These are phyloP conservation scores for Gobio gobio DNA, from an alignment of 2,113 vertebrate genomes.

Conservation along the genomic window DNA sequence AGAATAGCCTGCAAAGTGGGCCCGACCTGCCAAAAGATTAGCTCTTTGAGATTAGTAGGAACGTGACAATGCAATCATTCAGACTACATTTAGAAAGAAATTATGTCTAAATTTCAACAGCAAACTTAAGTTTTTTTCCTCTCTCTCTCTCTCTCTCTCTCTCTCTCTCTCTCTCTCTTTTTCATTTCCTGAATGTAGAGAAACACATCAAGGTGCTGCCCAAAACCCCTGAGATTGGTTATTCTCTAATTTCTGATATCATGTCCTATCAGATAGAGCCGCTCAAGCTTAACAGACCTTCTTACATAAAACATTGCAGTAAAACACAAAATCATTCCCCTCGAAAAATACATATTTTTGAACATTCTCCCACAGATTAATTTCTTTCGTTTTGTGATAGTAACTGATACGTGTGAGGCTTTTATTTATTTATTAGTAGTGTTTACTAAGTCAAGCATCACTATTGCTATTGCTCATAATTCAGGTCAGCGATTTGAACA, in stretches of 20 bases:
- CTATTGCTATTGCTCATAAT: not conserved
- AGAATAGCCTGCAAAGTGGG: not conserved
- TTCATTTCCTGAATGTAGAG: not conserved
- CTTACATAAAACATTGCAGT: constrained; percentile 18
- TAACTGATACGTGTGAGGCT: not conserved
- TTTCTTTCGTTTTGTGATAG: not conserved
- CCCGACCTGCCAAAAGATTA: not conserved
- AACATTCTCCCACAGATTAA: not conserved
- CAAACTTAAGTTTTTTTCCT: not conserved
- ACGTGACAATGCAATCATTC: not conserved
- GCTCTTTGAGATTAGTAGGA: not conserved
- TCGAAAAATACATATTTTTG: not conserved
- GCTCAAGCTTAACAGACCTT: not conserved
- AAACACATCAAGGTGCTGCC: not conserved
- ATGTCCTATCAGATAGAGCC: not conserved
- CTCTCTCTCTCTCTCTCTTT: not conserved
- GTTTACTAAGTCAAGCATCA: not conserved
- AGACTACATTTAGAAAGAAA: not conserved
- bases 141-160: too few species aligned
- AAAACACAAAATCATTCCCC: not conserved
- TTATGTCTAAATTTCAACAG: not conserved
- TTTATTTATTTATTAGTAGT: not conserved
- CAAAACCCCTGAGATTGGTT: not conserved
- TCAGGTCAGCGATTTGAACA: not conserved
- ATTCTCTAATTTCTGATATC: not conserved